phyloP scores from a whole-genome alignment of 2,113 vertebrate species.

The Oryzias melastigma region DNA sequence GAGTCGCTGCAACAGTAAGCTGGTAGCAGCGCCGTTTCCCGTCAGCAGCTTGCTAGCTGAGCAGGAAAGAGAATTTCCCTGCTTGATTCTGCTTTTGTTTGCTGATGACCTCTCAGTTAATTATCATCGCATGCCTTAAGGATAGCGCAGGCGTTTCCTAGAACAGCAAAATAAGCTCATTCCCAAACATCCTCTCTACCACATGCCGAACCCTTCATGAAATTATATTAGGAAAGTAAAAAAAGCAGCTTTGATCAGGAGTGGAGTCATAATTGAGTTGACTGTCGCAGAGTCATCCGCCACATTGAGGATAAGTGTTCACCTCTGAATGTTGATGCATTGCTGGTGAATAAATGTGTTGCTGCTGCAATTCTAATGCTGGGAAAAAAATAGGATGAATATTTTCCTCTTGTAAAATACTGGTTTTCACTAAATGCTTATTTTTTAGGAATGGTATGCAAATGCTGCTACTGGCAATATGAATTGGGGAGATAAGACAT shows the following conservation, averaged over 20 bases:
- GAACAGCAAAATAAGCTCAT: slow-evolving; percentile 14
- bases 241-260: slow-evolving; percentile 35
- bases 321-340: too few relatives aligned
- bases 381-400: too few relatives aligned
- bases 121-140: slow-evolving; percentile 43
- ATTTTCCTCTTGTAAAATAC: too few relatives aligned
- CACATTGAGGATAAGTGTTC: too few relatives aligned
- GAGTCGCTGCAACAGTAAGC: slow-evolving; percentile 43
- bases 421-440: too few relatives aligned
- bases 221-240: slow-evolving; percentile 34
- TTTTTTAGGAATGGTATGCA: too few relatives aligned
- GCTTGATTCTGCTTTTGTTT: slow-evolving; percentile 36
- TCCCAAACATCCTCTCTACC: slow-evolving; percentile 18
- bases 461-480: too few relatives aligned
- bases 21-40: slow-evolving; percentile 43
- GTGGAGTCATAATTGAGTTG: slow-evolving; percentile 28
- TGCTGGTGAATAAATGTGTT: too few relatives aligned
- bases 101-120: slow-evolving; percentile 44
- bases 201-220: slow-evolving; percentile 24
- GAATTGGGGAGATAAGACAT: too few relatives aligned
- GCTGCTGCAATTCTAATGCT: too few relatives aligned
- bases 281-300: neutral
- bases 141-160: slow-evolving; percentile 35
- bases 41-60: slow-evolving; percentile 30
- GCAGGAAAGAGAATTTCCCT: slow-evolving; percentile 31